A percentile compares a stretch with the other conserved stretches of the same genome.
Conservation (phyloP, 2,113 vertebrate species). For the Pelecanus crispus region DNA sequence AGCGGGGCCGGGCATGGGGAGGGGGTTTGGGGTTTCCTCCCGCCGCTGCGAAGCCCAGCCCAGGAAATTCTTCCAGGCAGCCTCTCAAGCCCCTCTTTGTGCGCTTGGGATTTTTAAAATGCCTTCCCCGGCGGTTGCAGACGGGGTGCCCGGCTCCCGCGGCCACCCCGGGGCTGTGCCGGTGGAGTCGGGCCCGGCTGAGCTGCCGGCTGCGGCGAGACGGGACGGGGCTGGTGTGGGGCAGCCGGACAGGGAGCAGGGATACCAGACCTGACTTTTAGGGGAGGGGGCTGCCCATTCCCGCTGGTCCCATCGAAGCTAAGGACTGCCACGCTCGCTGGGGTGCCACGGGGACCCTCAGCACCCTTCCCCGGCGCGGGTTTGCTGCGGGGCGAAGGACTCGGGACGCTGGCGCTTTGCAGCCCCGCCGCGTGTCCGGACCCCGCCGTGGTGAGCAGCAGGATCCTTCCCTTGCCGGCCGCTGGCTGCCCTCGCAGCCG, state of each 20-base stretch:
- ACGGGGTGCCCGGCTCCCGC: background rate
- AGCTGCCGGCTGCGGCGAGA: background rate
- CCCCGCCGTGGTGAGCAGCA: background rate
- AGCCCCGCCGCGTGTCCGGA: background rate
- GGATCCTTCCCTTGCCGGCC: background rate
- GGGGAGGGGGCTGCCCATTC: background rate
- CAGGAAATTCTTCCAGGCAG: conserved; percentile 57
- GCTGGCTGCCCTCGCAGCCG: background rate
- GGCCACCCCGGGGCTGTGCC: background rate
- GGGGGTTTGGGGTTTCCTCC: conserved; percentile 6
- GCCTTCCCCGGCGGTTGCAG: background rate
- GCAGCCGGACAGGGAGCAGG: background rate
- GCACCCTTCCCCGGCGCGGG: accelerated
- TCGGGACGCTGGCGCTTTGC: accelerated
- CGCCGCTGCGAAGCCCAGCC: background rate
- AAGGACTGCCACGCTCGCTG: accelerated
- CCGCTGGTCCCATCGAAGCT: accelerated
- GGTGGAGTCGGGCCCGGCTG: background rate
- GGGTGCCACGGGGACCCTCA: background rate
- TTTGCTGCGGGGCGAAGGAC: background rate
- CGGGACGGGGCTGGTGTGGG: background rate
- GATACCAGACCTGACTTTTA: background rate
- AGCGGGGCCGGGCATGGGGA: background rate
- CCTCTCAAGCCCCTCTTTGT: conserved; percentile 57
- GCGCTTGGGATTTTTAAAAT: conserved; percentile 43